Evolutionary conservation across 2,888 invertebrate genomes (phyloP).

Genomic region (Parasteatoda lunata): DNA sequence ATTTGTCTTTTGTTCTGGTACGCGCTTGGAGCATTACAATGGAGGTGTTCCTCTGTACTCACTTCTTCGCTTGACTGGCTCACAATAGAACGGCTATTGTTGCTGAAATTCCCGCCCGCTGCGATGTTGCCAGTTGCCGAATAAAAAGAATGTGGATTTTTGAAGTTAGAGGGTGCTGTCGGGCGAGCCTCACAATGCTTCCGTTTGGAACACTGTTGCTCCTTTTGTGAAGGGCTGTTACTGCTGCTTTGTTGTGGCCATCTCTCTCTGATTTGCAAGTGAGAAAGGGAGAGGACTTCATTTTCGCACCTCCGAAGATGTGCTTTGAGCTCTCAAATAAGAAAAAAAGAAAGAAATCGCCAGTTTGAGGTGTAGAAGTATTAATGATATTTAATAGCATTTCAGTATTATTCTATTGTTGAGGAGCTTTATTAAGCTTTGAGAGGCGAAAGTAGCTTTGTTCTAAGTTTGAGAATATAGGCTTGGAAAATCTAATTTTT

Average conservation of each 20-base stretch:
- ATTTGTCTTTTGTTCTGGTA: constrained; percentile 63
- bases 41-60: constrained; percentile 66
- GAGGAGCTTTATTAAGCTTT: no score
- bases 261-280: constrained; percentile 52
- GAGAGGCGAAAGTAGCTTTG: no score
- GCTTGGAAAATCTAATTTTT: no score
- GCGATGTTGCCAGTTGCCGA: constrained; percentile 64
- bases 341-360: constrained; percentile 28
- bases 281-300: constrained; percentile 45
- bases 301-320: constrained; percentile 31
- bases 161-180: constrained; percentile 66
- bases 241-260: constrained; percentile 56
- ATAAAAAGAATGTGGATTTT: constrained; percentile 65
- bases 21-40: constrained; percentile 47
- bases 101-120: constrained; percentile 59
- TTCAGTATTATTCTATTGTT: neutral
- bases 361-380: constrained; percentile 15
- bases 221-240: constrained; percentile 58
- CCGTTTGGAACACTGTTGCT: constrained; percentile 66
- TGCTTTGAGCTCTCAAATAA: constrained; percentile 26
- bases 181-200: constrained; percentile 55
- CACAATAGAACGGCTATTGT: constrained; percentile 65
- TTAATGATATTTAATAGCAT: constrained; percentile 56
- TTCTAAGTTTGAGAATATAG: no score
- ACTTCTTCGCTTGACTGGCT: constrained; percentile 67